Evolutionary conservation across 2,888 invertebrate genomes (phyloP).

Genomic region (Calameuta idolon): DNA sequence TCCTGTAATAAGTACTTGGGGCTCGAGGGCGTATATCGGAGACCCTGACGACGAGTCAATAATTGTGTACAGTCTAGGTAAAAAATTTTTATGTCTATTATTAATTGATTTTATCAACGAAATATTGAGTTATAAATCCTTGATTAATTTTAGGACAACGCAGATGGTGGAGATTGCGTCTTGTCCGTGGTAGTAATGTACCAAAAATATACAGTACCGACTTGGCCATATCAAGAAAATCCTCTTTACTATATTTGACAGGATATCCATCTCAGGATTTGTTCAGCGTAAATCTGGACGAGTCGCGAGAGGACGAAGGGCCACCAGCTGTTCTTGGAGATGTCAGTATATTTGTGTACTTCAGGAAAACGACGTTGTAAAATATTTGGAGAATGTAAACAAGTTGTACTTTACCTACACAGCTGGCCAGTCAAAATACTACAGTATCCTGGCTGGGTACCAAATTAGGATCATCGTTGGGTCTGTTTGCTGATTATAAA

Average conservation of each 20-base stretch:
- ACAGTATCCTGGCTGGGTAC: constrained; percentile 58
- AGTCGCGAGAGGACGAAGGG: constrained; percentile 31
- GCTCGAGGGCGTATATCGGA: constrained; percentile 62
- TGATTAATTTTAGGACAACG: constrained; percentile 36
- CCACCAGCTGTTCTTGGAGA: constrained; percentile 23
- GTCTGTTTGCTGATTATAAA: constrained; percentile 63
- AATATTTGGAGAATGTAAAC: background rate
- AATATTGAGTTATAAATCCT: background rate
- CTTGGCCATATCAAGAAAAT: constrained; percentile 58
- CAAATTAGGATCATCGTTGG: constrained; percentile 66
- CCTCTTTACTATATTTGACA: constrained; percentile 58
- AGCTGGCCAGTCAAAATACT: constrained; percentile 26
- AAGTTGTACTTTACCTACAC: background rate
- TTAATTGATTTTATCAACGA: background rate
- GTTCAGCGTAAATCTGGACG: constrained; percentile 55
- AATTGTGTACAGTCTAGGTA: constrained; percentile 44
- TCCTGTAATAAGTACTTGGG: constrained; percentile 39
- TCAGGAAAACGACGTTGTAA: constrained; percentile 7
- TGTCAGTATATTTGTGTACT: background rate
- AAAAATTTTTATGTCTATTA: background rate
- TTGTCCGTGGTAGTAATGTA: constrained; percentile 29
- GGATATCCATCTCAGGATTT: constrained; percentile 50
- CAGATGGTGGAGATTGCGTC: constrained; percentile 58
- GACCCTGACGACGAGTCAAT: constrained; percentile 55
- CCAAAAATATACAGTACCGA: constrained; percentile 51